Percentiles rank a stretch among this genome's conserved stretches.
phyloP scores from a whole-genome alignment of 2,113 vertebrate genomes.

The Gymnorhina tibicen region DNA sequence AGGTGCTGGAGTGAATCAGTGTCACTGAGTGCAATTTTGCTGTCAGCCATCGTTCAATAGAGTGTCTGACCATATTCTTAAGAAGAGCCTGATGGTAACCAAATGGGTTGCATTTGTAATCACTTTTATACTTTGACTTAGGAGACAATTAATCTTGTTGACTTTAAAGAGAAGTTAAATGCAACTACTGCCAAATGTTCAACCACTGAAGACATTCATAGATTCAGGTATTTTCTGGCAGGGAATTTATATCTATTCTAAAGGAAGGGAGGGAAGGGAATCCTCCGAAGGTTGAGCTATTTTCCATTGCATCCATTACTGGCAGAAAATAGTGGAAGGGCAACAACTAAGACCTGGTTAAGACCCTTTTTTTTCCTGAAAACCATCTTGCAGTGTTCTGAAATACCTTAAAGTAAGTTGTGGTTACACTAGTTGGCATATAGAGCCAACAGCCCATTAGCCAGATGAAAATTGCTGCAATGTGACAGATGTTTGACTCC shows the following conservation, averaged over 20 bases:
- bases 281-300: background rate
- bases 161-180: background rate
- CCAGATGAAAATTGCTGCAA: constrained; percentile 36
- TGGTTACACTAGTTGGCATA: background rate
- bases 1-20: background rate
- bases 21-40: background rate
- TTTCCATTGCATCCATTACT: background rate
- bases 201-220: background rate
- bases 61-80: background rate
- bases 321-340: background rate
- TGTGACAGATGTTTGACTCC: constrained; percentile 51
- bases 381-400: background rate
- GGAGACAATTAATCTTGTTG: background rate
- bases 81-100: background rate
- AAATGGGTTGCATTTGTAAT: background rate
- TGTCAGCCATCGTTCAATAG: background rate
- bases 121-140: background rate
- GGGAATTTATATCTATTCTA: background rate
- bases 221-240: background rate
- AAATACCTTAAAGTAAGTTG: background rate
- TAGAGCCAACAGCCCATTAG: background rate
- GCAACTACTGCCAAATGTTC: background rate
- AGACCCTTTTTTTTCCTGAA: background rate
- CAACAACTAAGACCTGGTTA: background rate
- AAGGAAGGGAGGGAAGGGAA: background rate